Conservation (phyloP, 2,797 vertebrate species). For the Zenarchopterus dispar region DNA sequence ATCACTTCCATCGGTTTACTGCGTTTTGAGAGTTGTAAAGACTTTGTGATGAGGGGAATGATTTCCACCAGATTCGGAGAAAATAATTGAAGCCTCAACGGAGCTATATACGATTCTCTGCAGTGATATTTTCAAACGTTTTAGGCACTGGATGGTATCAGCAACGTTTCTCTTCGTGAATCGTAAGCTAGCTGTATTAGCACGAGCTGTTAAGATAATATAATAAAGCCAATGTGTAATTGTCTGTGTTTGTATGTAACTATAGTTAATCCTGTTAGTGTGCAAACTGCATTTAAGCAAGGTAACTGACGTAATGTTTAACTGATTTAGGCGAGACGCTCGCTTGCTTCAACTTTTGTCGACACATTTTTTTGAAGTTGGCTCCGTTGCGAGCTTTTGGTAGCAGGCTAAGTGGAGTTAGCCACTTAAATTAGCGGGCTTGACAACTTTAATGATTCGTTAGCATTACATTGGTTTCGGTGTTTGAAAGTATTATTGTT, state of each 20-base stretch:
- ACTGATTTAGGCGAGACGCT: not conserved
- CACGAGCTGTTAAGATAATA: constrained; percentile 33
- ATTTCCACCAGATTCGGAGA: not conserved
- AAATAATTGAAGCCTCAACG: not conserved
- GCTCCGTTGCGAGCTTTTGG: constrained; percentile 16
- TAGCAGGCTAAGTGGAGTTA: constrained; percentile 37
- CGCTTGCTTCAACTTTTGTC: constrained; percentile 38
- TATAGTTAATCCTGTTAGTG: not conserved
- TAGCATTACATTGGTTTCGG: not conserved
- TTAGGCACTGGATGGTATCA: constrained; percentile 45
- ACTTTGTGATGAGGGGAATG: constrained; percentile 31
- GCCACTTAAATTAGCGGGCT: not conserved
- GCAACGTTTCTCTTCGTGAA: not conserved
- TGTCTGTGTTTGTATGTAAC: constrained; percentile 5
- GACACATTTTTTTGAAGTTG: constrained; percentile 45
- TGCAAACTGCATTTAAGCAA: not conserved
- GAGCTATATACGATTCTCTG: constrained; percentile 1
- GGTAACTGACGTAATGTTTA: not conserved
- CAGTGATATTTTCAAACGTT: not conserved
- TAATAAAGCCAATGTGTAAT: constrained; percentile 6
- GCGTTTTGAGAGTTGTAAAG: constrained; percentile 9
- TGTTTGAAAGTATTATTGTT: not conserved
- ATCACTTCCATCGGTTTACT: constrained; percentile 17
- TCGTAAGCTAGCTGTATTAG: constrained; percentile 45
- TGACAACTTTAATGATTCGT: constrained; percentile 2